Evolutionary conservation across 2,888 invertebrate species (phyloP), one percentile per base, ranked within the genome.

Genomic region (Smittia aterrima): DNA sequence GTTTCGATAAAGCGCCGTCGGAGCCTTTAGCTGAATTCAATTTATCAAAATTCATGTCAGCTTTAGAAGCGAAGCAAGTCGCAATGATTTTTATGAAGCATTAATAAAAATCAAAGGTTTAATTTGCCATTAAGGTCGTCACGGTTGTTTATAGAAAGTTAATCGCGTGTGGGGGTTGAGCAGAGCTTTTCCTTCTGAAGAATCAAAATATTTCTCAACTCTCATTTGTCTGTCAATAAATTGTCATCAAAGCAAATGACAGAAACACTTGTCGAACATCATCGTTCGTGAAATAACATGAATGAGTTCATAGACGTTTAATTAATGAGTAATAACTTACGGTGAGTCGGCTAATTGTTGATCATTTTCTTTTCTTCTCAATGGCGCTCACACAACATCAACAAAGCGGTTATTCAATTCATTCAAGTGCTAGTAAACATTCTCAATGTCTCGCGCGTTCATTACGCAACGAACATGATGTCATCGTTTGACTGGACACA

Each of bases 241-340:
- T 9, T 32, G 32, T 32, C 32, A 32, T 3, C 32, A 32, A 32
- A 32, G 32, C 32, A 47, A 47, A 47, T n/a, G 16, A 47, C n/a
- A 47, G 16, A 58, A 9, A 58, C 58, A 58, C 58, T 58, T 58
- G 58, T 58, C 58, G 22, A 58, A 58, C 22, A 58, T 58, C 58
- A 58, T 47, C 47, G 47, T n/a, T 58, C 47, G 2, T 11, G n/a
- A 2, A 18, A 58, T n/a, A 58, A n/a, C 58, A 6, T 58, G 18
- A 58, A 20, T 58, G 58, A 22, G n/a, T 58, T 22, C 58, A 58
- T 22, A 22, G 58, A 18, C 58, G 9, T 22, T 58, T 58, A 22
- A 58, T 58, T 58, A 22, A 18, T 58, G 22, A 58, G 9, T 58
- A 58, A n/a, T 58, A 22, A 18, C 58, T 22, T 18, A 22, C 58